These are phyloP conservation scores for Macrotus californicus DNA, from an alignment of 2,113 vertebrate species.

Conservation along the genomic window DNA sequence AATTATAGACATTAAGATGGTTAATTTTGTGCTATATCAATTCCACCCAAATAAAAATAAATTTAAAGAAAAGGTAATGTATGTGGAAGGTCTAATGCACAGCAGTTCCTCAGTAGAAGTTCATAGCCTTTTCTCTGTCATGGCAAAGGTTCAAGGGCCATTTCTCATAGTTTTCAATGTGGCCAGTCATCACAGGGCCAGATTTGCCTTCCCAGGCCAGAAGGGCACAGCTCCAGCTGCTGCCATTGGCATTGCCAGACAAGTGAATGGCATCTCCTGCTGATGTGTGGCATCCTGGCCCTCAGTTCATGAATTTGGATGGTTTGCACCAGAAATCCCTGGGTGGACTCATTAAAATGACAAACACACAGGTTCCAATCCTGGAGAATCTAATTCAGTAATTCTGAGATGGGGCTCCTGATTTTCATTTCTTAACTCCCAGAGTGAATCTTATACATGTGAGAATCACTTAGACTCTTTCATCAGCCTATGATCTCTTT, in stretches of 20 bases:
- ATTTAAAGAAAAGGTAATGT: not conserved
- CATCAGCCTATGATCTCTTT: not conserved
- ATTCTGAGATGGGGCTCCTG: not conserved
- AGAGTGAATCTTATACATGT: not conserved
- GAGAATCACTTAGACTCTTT: not conserved
- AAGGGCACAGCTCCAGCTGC: not conserved
- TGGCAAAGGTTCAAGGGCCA: not conserved
- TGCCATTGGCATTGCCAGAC: rapidly evolving
- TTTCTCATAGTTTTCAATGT: not conserved
- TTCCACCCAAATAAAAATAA: not conserved
- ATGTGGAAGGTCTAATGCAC: not conserved
- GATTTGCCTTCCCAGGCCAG: not conserved
- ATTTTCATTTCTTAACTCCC: not conserved
- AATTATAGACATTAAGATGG: not conserved
- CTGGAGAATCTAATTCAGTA: not conserved
- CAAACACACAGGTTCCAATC: not conserved
- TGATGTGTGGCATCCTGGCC: not conserved
- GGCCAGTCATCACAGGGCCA: not conserved
- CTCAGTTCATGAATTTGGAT: not conserved
- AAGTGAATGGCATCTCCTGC: not conserved
- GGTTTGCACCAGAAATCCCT: not conserved
- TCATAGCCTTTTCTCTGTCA: not conserved
- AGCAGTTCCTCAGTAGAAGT: not conserved
- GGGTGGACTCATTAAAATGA: not conserved
- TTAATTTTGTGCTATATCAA: not conserved